Evolutionary conservation across 2,113 vertebrate genomes (phyloP), one percentile per base, ranked within the genome.

Genomic region (Daubentonia madagascariensis): DNA sequence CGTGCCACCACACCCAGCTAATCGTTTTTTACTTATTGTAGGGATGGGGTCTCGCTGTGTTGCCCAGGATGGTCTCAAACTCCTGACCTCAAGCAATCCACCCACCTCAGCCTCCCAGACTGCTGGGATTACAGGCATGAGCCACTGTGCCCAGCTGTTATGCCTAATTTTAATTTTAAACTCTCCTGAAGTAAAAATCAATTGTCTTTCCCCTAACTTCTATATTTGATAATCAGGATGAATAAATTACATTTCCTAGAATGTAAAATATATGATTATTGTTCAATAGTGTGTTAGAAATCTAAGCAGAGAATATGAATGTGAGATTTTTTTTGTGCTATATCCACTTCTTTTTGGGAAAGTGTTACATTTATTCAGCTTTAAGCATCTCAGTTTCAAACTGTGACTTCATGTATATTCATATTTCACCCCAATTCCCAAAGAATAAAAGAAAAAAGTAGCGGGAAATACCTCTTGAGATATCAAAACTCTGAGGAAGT

Each of bases 111-210:
- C 12, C 28, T 63, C 61, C 25, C 28, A 63, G 25, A 30, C 25
- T 63, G 11, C 61, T 63, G 28, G 4, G 11, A 63, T 63, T 63
- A 63, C 5, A 30, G 28, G 61, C 1, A 4, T 30, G 61, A 63
- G 28, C 61, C 61, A 63, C 28, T 30, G 11, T 63, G 61, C 11
- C 28, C 61, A 63, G 61, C 61, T 63, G 3, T 54, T 57, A 48
- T 59, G 22, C 37, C 16, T 75, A 40, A n/a, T 93, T 98, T 97
- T 85, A 89, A 96, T 98, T 98, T 94, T 89, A 98, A 98, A 98
- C 94, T 98, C 40, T 97, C 97, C 91, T 98, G 93, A 72, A 98
- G 89, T 79, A 16, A 98, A 98, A 98, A 98, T 92, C 89, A 97
- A 89, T 79, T 94, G 35, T 72, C 37, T 80, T 75, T 16, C 8